Percentiles rank a stretch among this genome's conserved stretches.
Conservation (phyloP, 2,888 invertebrate species). For the Polydrusus pterygomalis region DNA sequence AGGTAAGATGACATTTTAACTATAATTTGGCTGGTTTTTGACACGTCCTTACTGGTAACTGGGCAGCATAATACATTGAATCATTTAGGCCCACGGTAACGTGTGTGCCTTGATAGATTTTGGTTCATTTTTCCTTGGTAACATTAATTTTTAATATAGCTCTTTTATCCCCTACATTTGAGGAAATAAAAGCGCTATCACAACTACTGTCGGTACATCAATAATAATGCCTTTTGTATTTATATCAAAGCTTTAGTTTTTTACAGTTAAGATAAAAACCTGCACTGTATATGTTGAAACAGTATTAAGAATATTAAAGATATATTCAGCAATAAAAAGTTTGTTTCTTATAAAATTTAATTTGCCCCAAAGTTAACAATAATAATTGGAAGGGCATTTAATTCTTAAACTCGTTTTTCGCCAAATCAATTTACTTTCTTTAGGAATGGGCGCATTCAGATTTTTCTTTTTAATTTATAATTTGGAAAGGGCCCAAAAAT, state of each 20-base stretch:
- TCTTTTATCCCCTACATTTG: not conserved
- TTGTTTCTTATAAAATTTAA: conserved; percentile 5
- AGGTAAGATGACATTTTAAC: no score
- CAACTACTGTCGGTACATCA: conserved; percentile 62
- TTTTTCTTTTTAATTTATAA: no score
- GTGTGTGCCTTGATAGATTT: not conserved
- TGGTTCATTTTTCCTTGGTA: conserved; percentile 11
- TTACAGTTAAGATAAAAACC: conserved; percentile 63
- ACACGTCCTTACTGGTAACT: no score
- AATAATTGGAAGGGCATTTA: no score
- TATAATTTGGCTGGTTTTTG: no score
- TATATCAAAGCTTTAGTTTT: conserved; percentile 66
- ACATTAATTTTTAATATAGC: conserved; percentile 20
- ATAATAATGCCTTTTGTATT: conserved; percentile 65
- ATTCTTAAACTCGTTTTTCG: no score
- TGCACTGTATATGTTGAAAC: conserved; percentile 69
- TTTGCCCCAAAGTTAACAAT: no score
- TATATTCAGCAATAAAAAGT: conserved; percentile 55
- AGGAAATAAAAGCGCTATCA: conserved; percentile 8
- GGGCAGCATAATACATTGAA: no score
- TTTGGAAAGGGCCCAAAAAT: no score
- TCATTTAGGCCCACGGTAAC: no score
- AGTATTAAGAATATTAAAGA: conserved; percentile 67
- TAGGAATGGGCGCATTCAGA: no score
- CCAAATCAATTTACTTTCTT: no score